phyloP scores from a whole-genome alignment of 2,888 invertebrate genomes.

The Lypha dubia region DNA sequence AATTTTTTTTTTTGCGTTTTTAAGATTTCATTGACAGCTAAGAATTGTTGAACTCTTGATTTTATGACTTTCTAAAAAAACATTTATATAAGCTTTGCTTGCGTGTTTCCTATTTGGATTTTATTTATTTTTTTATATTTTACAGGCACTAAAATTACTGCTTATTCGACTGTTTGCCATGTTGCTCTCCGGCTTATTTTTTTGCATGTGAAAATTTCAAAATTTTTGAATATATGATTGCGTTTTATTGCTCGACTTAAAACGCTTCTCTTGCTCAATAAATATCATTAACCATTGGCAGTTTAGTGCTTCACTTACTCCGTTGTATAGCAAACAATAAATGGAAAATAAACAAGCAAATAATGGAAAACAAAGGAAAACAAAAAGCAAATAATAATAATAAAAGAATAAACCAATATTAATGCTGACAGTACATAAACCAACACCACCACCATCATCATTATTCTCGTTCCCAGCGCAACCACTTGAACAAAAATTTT shows the following conservation, averaged over 20 bases:
- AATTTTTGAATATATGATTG: constrained; percentile 2
- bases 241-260: constrained; percentile 41
- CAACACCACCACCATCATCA: constrained; percentile 7
- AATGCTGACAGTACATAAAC: constrained; percentile 20
- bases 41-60: neutral
- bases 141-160: constrained; percentile 4
- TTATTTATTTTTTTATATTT: constrained; percentile 2
- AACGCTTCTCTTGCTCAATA: constrained; percentile 54
- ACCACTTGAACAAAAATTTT: constrained; percentile 34
- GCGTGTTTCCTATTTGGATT: neutral
- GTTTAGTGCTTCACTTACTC: constrained; percentile 56
- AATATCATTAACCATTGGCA: constrained; percentile 58
- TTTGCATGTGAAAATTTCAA: neutral
- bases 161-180: neutral
- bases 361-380: constrained; percentile 35
- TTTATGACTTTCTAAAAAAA: neutral
- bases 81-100: neutral
- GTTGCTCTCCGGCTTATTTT: neutral
- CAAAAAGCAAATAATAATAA: constrained; percentile 19
- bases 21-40: neutral
- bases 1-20: neutral
- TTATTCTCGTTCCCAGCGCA: neutral
- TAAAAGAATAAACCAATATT: constrained; percentile 23
- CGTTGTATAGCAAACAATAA: constrained; percentile 40
- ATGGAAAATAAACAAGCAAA: constrained; percentile 39